phyloP scores from a whole-genome alignment of 1,140 invertebrate genomes.

The Saccostrea cuccullata region DNA sequence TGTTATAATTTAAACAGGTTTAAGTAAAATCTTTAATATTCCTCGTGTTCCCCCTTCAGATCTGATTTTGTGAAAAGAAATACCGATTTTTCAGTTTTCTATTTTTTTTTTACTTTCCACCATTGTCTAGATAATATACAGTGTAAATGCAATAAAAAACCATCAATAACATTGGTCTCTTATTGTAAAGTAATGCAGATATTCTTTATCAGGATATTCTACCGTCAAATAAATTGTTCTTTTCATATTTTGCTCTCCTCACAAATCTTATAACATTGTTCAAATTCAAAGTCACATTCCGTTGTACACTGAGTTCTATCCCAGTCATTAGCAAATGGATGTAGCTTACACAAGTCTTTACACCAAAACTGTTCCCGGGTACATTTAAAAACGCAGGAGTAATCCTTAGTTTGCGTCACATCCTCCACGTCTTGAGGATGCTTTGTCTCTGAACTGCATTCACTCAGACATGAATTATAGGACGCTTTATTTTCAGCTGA shows the following conservation, averaged over 20 bases:
- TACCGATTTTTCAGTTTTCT: no score
- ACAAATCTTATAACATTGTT: neutral
- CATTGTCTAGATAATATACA: no score
- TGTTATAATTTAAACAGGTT: no score
- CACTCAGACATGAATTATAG: neutral
- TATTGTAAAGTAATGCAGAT: no score
- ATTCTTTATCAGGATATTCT: neutral
- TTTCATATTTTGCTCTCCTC: neutral
- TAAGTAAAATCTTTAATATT: no score
- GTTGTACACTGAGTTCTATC: neutral
- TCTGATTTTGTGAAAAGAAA: no score
- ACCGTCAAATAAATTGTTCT: neutral
- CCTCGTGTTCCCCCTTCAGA: no score
- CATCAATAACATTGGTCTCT: no score
- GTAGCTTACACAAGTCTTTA: neutral
- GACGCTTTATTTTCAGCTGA: neutral
- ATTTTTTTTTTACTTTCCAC: no score
- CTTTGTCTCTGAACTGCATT: neutral
- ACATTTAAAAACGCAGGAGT: neutral
- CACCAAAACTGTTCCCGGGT: neutral
- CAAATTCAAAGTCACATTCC: neutral
- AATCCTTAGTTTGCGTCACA: neutral
- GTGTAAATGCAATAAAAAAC: no score
- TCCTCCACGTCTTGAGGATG: neutral
- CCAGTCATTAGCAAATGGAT: neutral